phyloP scores from a whole-genome alignment of 2,797 vertebrate genomes.

The Crenichthys baileyi region DNA sequence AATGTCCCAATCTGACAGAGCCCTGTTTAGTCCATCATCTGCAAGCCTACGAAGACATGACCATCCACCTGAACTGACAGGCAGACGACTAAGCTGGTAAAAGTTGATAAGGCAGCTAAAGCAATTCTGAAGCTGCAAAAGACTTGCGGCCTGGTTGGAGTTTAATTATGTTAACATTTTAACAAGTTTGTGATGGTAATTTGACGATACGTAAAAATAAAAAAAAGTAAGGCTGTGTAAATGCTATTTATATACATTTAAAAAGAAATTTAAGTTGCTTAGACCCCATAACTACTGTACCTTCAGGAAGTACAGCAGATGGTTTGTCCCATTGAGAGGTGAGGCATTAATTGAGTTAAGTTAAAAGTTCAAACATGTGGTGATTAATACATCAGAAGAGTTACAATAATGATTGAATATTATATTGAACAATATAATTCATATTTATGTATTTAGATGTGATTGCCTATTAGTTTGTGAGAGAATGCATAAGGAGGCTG shows the following conservation, averaged over 20 bases:
- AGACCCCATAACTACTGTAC: too few relatives aligned
- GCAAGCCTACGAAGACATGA: too few relatives aligned
- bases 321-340: background rate
- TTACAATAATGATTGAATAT: background rate
- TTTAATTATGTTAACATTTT: too few relatives aligned
- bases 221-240: background rate
- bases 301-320: background rate
- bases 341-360: background rate
- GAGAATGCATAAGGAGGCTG: background rate
- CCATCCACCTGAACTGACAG: background rate
- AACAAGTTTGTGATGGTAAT: too few relatives aligned
- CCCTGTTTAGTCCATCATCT: background rate
- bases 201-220: too few relatives aligned
- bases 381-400: background rate
- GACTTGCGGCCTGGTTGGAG: background rate
- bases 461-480: background rate
- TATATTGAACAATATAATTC: background rate
- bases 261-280: background rate
- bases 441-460: background rate
- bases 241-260: too few relatives aligned
- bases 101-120: background rate
- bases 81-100: background rate
- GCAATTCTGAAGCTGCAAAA: background rate
- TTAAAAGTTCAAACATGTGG: slow-evolving; percentile 1
- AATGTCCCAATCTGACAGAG: background rate